Evolutionary conservation across 1,140 invertebrate species (phyloP).

Genomic region (Anastatus disparis): DNA sequence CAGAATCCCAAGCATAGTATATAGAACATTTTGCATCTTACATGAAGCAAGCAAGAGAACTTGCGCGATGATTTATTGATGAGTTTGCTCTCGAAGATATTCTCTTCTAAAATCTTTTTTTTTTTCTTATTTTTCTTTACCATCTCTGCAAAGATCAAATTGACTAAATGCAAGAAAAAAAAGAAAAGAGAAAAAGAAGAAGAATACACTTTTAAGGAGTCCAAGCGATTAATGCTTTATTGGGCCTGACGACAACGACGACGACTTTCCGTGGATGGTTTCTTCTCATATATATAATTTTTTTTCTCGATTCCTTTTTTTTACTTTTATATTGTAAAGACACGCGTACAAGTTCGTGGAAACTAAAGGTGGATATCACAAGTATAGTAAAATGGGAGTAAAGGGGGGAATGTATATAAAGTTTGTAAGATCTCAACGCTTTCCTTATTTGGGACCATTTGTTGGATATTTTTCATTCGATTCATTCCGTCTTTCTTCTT

Average conservation of each 20-base stretch:
- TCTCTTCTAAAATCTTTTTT: too few species aligned
- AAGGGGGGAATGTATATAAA: conserved; percentile 11
- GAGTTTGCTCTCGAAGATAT: not conserved
- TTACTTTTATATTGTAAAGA: not conserved
- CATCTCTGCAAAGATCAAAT: conserved; percentile 17
- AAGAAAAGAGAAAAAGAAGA: too few species aligned
- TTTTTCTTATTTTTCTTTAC: too few species aligned
- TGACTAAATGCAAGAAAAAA: conserved; percentile 20
- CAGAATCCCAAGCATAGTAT: too few species aligned
- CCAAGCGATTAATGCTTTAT: conserved; percentile 34
- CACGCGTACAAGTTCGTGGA: conserved; percentile 14
- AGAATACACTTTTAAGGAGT: conserved; percentile 16
- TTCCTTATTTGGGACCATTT: conserved; percentile 23
- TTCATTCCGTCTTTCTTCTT: not conserved
- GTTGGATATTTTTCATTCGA: conserved; percentile 19
- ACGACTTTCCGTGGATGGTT: conserved; percentile 17
- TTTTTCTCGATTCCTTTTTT: not conserved
- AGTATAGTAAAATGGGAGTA: too few species aligned
- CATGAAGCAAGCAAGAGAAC: conserved; percentile 16
- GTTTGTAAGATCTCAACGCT: not conserved
- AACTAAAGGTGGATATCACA: not conserved
- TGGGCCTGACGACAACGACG: not conserved
- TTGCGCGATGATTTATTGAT: conserved; percentile 40
- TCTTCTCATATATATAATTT: not conserved
- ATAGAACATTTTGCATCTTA: conserved; percentile 38